These are phyloP conservation scores for Pilophorus perplexus DNA, from an alignment of 2,888 invertebrate species.

Conservation along the genomic window DNA sequence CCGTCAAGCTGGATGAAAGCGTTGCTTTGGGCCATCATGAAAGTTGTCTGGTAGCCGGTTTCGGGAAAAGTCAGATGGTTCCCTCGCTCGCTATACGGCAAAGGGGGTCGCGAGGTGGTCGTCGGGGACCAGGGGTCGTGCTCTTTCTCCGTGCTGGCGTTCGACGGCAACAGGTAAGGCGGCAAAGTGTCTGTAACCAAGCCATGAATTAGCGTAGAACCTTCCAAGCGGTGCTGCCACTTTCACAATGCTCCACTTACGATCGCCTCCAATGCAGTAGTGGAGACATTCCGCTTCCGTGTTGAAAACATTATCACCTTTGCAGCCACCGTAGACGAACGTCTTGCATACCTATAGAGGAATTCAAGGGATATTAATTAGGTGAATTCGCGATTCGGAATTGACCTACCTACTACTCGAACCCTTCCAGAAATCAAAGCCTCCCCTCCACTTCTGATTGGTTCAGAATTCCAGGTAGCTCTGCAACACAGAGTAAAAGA, in stretches of 20 bases:
- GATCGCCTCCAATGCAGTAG: constrained; percentile 61
- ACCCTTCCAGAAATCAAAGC: no score
- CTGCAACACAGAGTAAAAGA: no score
- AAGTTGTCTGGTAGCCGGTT: constrained; percentile 79
- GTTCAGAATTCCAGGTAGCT: no score
- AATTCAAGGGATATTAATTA: no score
- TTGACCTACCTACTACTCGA: no score
- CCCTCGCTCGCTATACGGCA: constrained; percentile 72
- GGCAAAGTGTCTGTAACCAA: constrained; percentile 58
- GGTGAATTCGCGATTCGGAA: background rate
- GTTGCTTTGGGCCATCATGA: constrained; percentile 87
- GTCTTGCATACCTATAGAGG: constrained; percentile 56
- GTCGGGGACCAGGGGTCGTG: constrained; percentile 18
- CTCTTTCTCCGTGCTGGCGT: constrained; percentile 51
- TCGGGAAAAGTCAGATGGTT: constrained; percentile 80
- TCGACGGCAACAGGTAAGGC: constrained; percentile 54
- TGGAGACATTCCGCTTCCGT: constrained; percentile 65
- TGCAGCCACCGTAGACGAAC: constrained; percentile 68
- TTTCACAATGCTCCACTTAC: no score
- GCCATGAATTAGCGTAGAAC: no score
- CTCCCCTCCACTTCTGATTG: no score
- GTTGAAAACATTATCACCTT: constrained; percentile 68
- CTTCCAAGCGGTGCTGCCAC: no score
- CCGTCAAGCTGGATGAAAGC: constrained; percentile 88
- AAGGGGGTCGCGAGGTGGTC: constrained; percentile 57